Percentiles rank a stretch among this genome's conserved stretches.
phyloP scores from a whole-genome alignment of 2,888 invertebrate genomes.

The Tinea trinotella region DNA sequence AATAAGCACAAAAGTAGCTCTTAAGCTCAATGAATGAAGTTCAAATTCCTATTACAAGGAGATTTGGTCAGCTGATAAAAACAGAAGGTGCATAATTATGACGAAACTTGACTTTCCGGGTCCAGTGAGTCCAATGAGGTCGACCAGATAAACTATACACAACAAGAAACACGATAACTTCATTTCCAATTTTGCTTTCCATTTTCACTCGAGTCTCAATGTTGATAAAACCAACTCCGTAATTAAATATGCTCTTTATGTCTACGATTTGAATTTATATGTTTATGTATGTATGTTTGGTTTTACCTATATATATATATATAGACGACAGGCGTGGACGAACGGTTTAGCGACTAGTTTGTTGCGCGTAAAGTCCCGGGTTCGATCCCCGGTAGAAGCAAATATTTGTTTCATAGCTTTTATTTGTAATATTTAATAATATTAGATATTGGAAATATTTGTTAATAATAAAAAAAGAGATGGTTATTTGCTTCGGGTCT shows the following conservation, averaged over 20 bases:
- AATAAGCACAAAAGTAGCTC: too few species aligned
- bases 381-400: too few species aligned
- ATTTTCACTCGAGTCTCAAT: background rate
- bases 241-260: background rate
- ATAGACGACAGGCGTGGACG: too few species aligned
- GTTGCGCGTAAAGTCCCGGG: too few species aligned
- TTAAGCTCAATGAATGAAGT: background rate
- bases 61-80: background rate
- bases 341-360: too few species aligned
- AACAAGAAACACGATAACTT: background rate
- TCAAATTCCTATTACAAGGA: background rate
- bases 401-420: too few species aligned
- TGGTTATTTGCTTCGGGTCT: too few species aligned
- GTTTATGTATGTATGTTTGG: background rate
- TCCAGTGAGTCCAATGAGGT: constrained; percentile 2
- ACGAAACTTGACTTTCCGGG: constrained; percentile 3
- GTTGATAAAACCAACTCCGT: background rate
- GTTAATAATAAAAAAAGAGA: too few species aligned
- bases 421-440: too few species aligned
- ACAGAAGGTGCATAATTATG: background rate
- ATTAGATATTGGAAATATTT: too few species aligned
- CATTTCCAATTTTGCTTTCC: background rate
- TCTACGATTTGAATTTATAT: background rate
- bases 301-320: too few species aligned
- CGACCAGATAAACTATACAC: background rate